Percentiles rank a stretch among this genome's conserved stretches.
Evolutionary conservation across 2,113 vertebrate species (phyloP).

Genomic region (Phylloscopus trochiloides): DNA sequence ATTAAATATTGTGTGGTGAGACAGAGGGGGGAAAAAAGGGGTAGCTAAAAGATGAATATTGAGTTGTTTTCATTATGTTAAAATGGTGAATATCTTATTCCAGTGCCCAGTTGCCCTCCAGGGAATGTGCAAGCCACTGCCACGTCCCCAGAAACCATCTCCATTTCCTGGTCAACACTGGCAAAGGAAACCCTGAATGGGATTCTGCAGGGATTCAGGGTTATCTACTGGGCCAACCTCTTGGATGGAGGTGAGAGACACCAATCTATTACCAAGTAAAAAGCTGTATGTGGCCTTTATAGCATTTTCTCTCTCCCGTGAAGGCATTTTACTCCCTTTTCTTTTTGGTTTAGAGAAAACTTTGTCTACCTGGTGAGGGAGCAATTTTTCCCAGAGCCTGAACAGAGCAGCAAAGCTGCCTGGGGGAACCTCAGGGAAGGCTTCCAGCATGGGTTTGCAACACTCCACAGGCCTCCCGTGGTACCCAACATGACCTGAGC

Average conservation of each 20-base stretch:
- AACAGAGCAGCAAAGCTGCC: neutral
- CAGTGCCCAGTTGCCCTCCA: constrained; percentile 94
- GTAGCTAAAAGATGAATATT: neutral
- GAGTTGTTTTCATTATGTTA: neutral
- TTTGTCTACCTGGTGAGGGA: neutral
- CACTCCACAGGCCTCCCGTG: neutral
- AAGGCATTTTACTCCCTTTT: neutral
- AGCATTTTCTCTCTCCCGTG: neutral
- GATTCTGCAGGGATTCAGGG: constrained; percentile 94
- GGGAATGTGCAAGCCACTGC: constrained; percentile 95
- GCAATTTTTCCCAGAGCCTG: neutral
- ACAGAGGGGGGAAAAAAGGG: neutral
- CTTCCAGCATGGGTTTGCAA: neutral
- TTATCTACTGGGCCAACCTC: constrained; percentile 98
- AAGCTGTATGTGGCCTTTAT: neutral
- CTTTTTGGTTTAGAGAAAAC: neutral
- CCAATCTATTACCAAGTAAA: neutral
- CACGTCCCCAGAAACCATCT: constrained; percentile 94
- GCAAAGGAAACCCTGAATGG: constrained; percentile 94
- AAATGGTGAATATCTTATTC: constrained; percentile 23
- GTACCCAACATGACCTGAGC: neutral
- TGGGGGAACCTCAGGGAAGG: neutral
- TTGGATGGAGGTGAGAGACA: constrained; percentile 89
- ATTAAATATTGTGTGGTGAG: neutral
- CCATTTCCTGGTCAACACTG: constrained; percentile 91